Base-by-base conservation (phyloP, 2,113 vertebrate species). In the Mirounga angustirostris region DNA sequence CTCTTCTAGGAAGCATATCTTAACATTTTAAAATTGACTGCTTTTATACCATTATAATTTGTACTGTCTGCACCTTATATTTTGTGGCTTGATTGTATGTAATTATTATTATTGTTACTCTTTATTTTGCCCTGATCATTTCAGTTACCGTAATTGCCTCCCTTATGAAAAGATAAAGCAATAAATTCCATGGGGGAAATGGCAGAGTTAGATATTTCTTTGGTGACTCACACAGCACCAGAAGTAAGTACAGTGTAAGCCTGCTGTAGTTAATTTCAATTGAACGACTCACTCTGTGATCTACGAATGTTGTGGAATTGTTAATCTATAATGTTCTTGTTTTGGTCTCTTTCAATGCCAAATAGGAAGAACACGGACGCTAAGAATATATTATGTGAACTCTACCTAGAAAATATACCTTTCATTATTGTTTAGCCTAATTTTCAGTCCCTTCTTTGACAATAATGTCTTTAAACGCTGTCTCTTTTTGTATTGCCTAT, bases 261-360 rank as follows among this genome's bases (percentile, higher is more conserved):
- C 26, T 94, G 90, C 26, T 54, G n/a, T 91, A 67, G 33, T 52
- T 61, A 61, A 91, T 96, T 96, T 96, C 50, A 81, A 96, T 69
- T 89, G 69, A 71, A 84, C 2, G 1, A 46, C 30, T 74, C n/a
- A 16, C 7, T 79, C 33, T 90, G 19, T 78, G 56, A 89, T 83
- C 21, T 69, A 5, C 63, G 21, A 88, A 94, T 73, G 10, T 14
- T 84, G 67, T 52, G 40, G 18, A 58, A 86, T 84, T 59, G 15
- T 61, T 40, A 28, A 43, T 40, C 26, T 69, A 18, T 81, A 93
- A 81, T 89, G 43, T 15, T 59, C 14, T 94, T 89, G 33, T 33
- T 56, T 95, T 67, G 15, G 11, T 79, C n/a, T 73, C 65, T 90
- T 96, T 89, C 4, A 71, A 36, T 2, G 76, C 2, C 16, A 89